Conservation (phyloP, 2,113 vertebrate genomes). For the Sylvietta virens region DNA sequence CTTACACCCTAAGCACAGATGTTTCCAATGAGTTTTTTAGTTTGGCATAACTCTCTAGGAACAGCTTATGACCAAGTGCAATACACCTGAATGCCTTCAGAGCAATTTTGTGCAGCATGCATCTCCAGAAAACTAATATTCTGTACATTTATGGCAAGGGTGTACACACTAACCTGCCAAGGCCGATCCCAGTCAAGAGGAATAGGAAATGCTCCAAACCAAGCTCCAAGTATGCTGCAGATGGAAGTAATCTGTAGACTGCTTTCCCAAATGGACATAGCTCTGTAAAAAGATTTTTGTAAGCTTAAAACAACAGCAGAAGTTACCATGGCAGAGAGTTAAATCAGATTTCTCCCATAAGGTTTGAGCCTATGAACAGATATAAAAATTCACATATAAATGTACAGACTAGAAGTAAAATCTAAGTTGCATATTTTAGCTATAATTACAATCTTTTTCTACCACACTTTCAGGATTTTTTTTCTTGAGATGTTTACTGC, state of each 20-base stretch:
- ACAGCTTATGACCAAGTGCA: background rate
- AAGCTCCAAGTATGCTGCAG: slow-evolving; percentile 84
- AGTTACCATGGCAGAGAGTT: background rate
- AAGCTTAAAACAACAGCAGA: background rate
- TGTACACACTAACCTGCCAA: slow-evolving; percentile 87
- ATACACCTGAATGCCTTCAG: background rate
- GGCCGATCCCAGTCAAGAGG: slow-evolving; percentile 96
- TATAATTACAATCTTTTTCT: background rate
- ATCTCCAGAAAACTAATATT: background rate
- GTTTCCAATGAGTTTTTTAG: background rate
- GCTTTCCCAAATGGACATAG: slow-evolving; percentile 91
- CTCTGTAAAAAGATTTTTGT: slow-evolving; percentile 69
- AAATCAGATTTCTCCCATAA: background rate
- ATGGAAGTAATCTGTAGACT: slow-evolving; percentile 89
- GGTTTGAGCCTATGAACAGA: background rate
- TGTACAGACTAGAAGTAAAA: background rate
- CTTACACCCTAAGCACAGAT: background rate
- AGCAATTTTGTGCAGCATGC: background rate
- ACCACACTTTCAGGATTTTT: background rate
- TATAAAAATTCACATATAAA: background rate
- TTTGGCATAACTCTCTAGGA: background rate
- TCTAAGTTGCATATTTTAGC: background rate
- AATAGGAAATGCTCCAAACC: slow-evolving; percentile 93
- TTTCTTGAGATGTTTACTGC: background rate
- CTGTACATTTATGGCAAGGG: background rate